Conservation (phyloP, 37 sponge, comb jelly and placozoan genomes). For the Oscarella lobularis region DNA sequence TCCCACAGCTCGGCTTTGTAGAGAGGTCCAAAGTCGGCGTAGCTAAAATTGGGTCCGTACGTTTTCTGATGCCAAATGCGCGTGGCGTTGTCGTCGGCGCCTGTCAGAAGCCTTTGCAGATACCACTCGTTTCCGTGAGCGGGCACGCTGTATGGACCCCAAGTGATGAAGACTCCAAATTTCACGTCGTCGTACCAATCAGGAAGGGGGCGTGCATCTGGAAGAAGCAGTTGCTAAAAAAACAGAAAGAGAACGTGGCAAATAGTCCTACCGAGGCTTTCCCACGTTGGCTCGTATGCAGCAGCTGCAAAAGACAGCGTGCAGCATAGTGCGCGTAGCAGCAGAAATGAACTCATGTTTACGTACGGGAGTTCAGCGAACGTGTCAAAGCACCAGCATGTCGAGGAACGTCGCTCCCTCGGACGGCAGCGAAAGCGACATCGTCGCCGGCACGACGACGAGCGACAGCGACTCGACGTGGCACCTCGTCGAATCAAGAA, state of each 20-base stretch:
- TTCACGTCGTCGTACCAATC: background rate
- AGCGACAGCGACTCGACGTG: no score
- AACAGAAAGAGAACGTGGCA: no score
- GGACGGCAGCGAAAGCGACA: no score
- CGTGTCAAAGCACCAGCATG: no score
- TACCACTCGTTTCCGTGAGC: background rate
- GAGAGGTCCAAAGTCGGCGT: background rate
- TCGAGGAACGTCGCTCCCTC: no score
- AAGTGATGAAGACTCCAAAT: background rate
- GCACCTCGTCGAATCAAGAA: no score
- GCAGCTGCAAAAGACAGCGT: no score
- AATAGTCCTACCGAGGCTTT: background rate
- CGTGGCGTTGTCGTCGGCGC: background rate
- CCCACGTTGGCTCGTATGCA: background rate
- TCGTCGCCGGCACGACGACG: no score
- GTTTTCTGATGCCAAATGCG: background rate
- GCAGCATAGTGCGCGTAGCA: no score
- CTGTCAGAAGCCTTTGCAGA: background rate
- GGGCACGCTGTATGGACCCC: background rate
- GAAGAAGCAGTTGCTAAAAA: no score
- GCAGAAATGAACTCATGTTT: no score
- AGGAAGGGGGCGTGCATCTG: background rate
- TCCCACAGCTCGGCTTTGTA: conserved; percentile 4
- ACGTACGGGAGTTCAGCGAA: no score
- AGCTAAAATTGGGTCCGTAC: background rate